These are phyloP conservation scores for Steromphala cineraria DNA, from an alignment of 2,888 invertebrate genomes.

Conservation along the genomic window DNA sequence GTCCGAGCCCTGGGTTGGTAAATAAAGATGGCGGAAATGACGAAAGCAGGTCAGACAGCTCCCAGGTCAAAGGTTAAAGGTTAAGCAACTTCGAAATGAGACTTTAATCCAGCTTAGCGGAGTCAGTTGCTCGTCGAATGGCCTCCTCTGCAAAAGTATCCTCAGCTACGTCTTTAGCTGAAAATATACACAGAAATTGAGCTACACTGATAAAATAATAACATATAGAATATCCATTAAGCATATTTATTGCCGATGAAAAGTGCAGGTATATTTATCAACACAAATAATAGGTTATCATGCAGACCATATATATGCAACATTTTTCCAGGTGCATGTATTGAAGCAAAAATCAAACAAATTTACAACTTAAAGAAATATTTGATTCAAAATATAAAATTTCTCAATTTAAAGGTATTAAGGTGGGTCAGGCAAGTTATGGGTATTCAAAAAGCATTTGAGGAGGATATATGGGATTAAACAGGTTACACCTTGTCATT, in stretches of 20 bases:
- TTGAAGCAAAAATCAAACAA: too few relatives aligned
- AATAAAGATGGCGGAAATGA: background rate
- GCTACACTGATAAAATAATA: background rate
- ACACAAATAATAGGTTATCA: background rate
- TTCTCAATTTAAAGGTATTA: too few relatives aligned
- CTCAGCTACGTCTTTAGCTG: conserved; percentile 32
- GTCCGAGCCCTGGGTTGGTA: background rate
- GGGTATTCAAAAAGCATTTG: too few relatives aligned
- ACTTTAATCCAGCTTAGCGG: conserved; percentile 34
- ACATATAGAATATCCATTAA: background rate
- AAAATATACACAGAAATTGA: background rate
- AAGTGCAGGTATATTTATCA: background rate
- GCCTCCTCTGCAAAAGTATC: conserved; percentile 45
- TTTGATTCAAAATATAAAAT: too few relatives aligned
- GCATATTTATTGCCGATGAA: background rate
- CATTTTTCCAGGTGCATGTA: too few relatives aligned
- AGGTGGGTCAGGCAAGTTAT: too few relatives aligned
- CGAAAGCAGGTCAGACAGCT: background rate
- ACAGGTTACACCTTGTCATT: too few relatives aligned
- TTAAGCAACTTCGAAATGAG: background rate
- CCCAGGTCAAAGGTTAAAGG: background rate
- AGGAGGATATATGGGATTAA: too few relatives aligned
- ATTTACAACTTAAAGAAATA: too few relatives aligned
- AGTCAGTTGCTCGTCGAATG: conserved; percentile 32
- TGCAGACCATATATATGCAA: too few relatives aligned